phyloP scores from a whole-genome alignment of 2,797 vertebrate genomes.

The Steatocranus sp. region DNA sequence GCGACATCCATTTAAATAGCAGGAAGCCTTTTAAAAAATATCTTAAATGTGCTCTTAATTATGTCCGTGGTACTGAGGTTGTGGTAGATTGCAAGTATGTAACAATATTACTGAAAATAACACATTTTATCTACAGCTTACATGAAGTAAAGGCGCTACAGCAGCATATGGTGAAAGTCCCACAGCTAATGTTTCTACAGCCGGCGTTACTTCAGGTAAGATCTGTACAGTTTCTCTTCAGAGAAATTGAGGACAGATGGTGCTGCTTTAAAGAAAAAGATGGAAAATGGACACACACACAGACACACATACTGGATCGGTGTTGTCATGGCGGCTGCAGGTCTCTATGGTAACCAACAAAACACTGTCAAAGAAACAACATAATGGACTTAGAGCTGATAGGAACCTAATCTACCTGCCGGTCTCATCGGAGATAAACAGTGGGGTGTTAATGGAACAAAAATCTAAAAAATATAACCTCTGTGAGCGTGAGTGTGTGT shows the following conservation, averaged over 20 bases:
- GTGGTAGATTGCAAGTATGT: not conserved
- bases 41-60: not conserved
- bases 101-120: not conserved
- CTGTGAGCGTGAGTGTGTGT: not conserved
- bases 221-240: not conserved
- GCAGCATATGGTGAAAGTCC: not conserved
- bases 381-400: conserved; percentile 17
- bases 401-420: conserved; percentile 21
- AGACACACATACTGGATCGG: not conserved
- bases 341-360: conserved; percentile 29
- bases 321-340: conserved; percentile 26
- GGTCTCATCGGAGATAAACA: not conserved
- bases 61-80: not conserved
- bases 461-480: not conserved
- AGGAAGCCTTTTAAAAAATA: not conserved
- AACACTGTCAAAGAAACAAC: conserved; percentile 6
- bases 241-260: not conserved
- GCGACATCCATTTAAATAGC: not conserved
- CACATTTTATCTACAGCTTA: not conserved
- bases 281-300: not conserved
- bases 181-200: not conserved
- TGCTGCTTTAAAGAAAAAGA: not conserved
- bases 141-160: not conserved
- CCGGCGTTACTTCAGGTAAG: not conserved
- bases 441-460: conserved; percentile 5